Conservation (phyloP, 2,888 invertebrate genomes). For the Vannuccia rotundouncinata region DNA sequence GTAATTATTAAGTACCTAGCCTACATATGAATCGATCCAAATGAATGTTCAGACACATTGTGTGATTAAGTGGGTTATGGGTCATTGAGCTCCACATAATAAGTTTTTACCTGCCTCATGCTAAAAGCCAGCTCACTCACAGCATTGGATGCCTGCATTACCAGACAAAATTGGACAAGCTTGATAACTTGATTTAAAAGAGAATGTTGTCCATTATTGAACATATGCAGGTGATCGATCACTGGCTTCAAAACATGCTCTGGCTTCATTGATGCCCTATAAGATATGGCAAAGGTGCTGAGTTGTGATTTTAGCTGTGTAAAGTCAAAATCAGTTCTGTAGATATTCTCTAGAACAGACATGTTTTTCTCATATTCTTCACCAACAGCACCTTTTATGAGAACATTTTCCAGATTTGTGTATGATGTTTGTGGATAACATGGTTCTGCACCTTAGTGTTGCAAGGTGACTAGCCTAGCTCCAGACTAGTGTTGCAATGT, state of each 20-base stretch:
- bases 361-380: constrained; percentile 7
- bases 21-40: no score
- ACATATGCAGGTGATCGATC: neutral
- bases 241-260: constrained; percentile 2
- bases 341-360: neutral
- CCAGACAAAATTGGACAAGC: neutral
- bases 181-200: constrained; percentile 1
- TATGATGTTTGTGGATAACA: constrained; percentile 1
- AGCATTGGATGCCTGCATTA: neutral
- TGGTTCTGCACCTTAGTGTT: constrained; percentile 9
- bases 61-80: neutral
- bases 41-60: constrained; percentile 13
- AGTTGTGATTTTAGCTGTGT: constrained; percentile 24
- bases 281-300: neutral
- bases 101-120: no score
- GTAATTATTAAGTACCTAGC: no score
- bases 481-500: no score
- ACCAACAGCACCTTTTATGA: constrained; percentile 15
- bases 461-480: no score
- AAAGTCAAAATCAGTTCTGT: neutral
- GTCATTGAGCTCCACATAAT: neutral
- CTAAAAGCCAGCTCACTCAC: constrained; percentile 4
- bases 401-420: neutral
- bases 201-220: neutral
- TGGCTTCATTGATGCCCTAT: neutral